phyloP scores from a whole-genome alignment of 1,140 invertebrate species.

The Hesperophylax magnus region DNA sequence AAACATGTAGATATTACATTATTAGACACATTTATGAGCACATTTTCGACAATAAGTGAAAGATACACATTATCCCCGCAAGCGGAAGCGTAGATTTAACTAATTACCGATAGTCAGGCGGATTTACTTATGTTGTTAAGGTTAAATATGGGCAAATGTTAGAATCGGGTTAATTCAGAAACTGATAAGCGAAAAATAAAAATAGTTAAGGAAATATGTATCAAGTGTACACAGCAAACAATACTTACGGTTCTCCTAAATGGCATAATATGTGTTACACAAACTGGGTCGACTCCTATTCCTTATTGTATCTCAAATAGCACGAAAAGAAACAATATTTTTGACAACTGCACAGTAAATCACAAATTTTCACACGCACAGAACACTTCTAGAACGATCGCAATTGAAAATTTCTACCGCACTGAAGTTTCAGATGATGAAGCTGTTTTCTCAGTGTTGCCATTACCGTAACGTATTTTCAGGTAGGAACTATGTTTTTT shows the following conservation, averaged over 20 bases:
- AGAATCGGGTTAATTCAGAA: slow-evolving; percentile 39
- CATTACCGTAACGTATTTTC: neutral
- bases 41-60: slow-evolving; percentile 29
- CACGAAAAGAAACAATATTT: slow-evolving; percentile 30
- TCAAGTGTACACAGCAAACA: slow-evolving; percentile 32
- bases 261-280: slow-evolving; percentile 31
- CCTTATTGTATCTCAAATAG: slow-evolving; percentile 21
- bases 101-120: neutral
- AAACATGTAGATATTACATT: slow-evolving; percentile 18
- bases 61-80: neutral
- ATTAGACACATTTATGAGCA: slow-evolving; percentile 26
- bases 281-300: slow-evolving; percentile 5
- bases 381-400: slow-evolving; percentile 46
- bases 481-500: too few relatives aligned
- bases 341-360: slow-evolving; percentile 37
- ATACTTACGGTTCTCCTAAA: slow-evolving; percentile 46
- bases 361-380: slow-evolving; percentile 26
- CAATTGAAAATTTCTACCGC: slow-evolving; percentile 38
- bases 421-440: slow-evolving; percentile 39
- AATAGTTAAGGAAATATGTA: slow-evolving; percentile 44
- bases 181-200: slow-evolving; percentile 44
- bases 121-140: slow-evolving; percentile 1
- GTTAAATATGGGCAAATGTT: slow-evolving; percentile 12
- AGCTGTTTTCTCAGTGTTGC: slow-evolving; percentile 21
- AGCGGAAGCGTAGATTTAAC: neutral